phyloP scores from a whole-genome alignment of 2,113 vertebrate species.

The Nannospalax galili region DNA sequence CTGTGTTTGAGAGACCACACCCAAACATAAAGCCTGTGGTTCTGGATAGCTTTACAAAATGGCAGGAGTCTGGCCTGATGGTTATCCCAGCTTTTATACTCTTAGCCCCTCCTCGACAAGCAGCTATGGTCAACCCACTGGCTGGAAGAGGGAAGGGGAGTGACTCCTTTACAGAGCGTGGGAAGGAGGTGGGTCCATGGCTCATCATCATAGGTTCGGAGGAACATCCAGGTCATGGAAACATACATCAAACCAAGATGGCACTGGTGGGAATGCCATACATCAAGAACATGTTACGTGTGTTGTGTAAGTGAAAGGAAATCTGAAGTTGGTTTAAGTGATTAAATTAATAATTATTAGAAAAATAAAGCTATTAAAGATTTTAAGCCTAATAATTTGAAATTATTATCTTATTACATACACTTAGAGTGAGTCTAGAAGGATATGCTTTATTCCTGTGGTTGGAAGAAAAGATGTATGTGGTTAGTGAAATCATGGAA shows the following conservation, averaged over 20 bases:
- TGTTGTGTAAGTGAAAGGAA: not conserved
- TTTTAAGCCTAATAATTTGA: not conserved
- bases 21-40: no score
- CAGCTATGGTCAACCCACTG: no score
- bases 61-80: no score
- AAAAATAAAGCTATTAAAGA: not conserved
- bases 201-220: no score
- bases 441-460: not conserved
- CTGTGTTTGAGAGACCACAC: no score
- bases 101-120: no score
- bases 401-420: not conserved
- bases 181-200: no score
- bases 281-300: not conserved
- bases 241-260: not conserved
- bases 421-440: not conserved
- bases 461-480: not conserved
- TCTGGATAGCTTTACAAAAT: no score
- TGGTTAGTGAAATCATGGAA: not conserved
- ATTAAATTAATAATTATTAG: not conserved
- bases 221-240: no score
- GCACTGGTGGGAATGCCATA: fast-evolving
- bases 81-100: no score
- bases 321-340: not conserved
- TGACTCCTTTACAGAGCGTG: no score
- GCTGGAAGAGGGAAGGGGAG: no score